These are phyloP conservation scores for Oophaga sylvatica DNA, from an alignment of 2,797 vertebrate genomes.

Conservation along the genomic window DNA sequence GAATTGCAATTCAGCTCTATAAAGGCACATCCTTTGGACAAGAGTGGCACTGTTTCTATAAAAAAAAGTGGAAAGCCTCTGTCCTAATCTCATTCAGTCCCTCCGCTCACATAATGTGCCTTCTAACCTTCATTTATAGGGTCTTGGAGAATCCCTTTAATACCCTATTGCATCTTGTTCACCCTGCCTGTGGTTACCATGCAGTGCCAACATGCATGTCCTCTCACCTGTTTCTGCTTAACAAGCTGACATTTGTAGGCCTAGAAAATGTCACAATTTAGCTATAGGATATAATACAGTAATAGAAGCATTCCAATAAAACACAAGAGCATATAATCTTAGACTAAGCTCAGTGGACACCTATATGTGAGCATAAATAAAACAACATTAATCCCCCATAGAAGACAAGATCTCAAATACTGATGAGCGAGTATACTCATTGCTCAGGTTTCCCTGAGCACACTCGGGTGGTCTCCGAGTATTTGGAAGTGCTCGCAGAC, in stretches of 20 bases:
- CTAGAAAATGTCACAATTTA: slow-evolving; percentile 29
- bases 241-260: slow-evolving; percentile 8
- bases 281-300: not conserved
- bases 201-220: slow-evolving; percentile 28
- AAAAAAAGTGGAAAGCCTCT: not conserved
- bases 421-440: too few species aligned
- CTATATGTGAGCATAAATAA: not conserved
- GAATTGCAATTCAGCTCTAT: not conserved
- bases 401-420: too few species aligned
- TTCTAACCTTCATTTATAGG: not conserved
- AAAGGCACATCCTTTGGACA: not conserved
- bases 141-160: not conserved
- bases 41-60: not conserved
- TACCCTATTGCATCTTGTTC: not conserved
- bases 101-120: not conserved
- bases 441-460: too few species aligned
- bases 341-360: not conserved
- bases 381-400: not conserved
- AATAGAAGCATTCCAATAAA: not conserved
- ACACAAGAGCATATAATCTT: not conserved
- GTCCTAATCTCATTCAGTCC: not conserved
- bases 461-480: too few species aligned
- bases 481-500: too few species aligned
- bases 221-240: slow-evolving; percentile 38
- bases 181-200: not conserved